These are phyloP conservation scores for Sarcophaga bullata DNA, from an alignment of 1,140 invertebrate species.

Conservation along the genomic window DNA sequence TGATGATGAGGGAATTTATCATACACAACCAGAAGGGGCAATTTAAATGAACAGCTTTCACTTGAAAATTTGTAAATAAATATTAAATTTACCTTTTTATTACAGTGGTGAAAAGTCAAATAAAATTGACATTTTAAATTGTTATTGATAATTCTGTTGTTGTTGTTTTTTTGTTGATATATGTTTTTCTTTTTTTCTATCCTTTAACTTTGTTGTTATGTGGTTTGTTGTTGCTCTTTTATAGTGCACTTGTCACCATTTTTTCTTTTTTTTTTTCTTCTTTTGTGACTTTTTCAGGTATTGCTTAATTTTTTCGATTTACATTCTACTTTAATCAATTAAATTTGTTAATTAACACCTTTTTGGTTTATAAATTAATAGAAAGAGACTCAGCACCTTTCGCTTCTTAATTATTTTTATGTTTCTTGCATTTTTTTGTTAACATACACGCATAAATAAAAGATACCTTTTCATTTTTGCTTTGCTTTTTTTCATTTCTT, in stretches of 20 bases:
- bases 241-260: slow-evolving; percentile 16
- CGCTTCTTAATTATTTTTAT: too few relatives aligned
- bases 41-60: slow-evolving; percentile 9
- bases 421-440: not conserved
- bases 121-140: slow-evolving; percentile 10
- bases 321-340: not conserved
- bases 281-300: slow-evolving; percentile 4
- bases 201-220: not conserved
- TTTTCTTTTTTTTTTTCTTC: slow-evolving; percentile 21
- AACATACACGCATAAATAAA: slow-evolving; percentile 8
- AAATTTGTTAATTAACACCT: not conserved
- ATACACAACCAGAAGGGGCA: not conserved
- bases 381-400: too few relatives aligned
- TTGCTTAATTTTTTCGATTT: not conserved
- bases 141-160: not conserved
- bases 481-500: not conserved
- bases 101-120: not conserved
- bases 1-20: not conserved
- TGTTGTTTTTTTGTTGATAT: not conserved
- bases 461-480: not conserved
- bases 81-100: slow-evolving; percentile 5
- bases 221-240: not conserved
- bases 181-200: not conserved
- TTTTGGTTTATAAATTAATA: too few relatives aligned
- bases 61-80: not conserved